phyloP scores from a whole-genome alignment of 2,797 vertebrate species.

The Pangasius sanitwongsei region DNA sequence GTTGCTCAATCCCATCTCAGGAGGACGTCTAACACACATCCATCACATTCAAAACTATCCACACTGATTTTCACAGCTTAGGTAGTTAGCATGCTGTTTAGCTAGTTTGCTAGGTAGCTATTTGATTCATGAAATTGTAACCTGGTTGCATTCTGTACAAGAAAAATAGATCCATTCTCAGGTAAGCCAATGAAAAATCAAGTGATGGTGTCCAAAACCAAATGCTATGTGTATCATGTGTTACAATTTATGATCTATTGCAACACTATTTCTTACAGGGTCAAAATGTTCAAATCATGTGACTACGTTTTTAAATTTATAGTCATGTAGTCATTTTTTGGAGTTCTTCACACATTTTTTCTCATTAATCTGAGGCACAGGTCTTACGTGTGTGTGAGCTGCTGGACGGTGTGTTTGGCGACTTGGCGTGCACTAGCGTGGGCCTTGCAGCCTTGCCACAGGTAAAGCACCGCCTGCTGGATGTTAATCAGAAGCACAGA shows the following conservation, averaged over 20 bases:
- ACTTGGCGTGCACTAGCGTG: constrained; percentile 70
- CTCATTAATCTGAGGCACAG: too few species aligned
- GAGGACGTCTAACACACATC: constrained; percentile 66
- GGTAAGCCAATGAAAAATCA: not conserved
- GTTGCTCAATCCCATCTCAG: constrained; percentile 71
- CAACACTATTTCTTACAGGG: not conserved
- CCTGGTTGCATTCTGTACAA: not conserved
- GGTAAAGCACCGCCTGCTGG: constrained; percentile 71
- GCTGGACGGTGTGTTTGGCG: constrained; percentile 68
- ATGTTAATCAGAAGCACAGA: constrained; percentile 70
- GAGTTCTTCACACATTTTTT: not conserved
- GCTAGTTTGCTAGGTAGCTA: not conserved
- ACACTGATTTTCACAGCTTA: constrained; percentile 13
- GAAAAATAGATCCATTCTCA: not conserved
- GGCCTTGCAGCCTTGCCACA: constrained; percentile 80
- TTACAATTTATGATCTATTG: not conserved
- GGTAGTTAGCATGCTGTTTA: not conserved
- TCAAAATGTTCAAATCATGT: not conserved
- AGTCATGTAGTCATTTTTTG: not conserved
- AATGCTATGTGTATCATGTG: not conserved
- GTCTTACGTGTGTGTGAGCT: constrained; percentile 71
- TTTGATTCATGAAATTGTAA: not conserved
- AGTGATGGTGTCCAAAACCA: not conserved
- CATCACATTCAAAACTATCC: constrained; percentile 29
- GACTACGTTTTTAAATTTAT: not conserved